Evolutionary conservation across 1,140 invertebrate genomes (phyloP).

Genomic region (Agrypnia vestita): DNA sequence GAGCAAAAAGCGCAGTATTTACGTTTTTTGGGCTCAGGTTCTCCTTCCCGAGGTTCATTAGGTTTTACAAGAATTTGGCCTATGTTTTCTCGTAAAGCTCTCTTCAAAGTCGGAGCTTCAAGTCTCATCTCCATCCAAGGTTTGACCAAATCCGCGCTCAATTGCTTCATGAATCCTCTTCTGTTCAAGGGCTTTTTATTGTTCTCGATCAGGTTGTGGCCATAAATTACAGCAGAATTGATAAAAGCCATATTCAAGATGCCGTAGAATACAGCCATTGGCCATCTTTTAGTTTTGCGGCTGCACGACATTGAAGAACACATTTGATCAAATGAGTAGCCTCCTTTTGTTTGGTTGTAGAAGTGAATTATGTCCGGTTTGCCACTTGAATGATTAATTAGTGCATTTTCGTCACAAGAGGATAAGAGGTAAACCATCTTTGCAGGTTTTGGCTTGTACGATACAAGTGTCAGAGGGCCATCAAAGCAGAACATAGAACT

Average conservation of each 20-base stretch:
- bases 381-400: background rate
- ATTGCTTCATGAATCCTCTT: background rate
- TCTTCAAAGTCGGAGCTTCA: background rate
- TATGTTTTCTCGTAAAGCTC: background rate
- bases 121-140: too few species aligned
- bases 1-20: too few species aligned
- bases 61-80: background rate
- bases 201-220: background rate
- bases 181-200: background rate
- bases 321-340: too few species aligned
- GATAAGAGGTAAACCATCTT: background rate
- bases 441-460: background rate
- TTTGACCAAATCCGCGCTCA: too few species aligned
- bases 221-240: too few species aligned
- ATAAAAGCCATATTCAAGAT: too few species aligned
- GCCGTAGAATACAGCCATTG: background rate
- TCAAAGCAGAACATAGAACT: background rate
- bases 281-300: background rate
- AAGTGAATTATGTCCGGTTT: background rate
- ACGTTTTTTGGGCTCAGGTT: background rate
- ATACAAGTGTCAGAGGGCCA: background rate
- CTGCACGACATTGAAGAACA: too few species aligned
- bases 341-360: too few species aligned
- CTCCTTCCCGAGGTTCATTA: background rate
- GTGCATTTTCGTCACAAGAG: background rate